Percentiles rank a stretch among this genome's conserved stretches.
phyloP scores from a whole-genome alignment of 92 coral and sea anemone species.

The Phymanthus crucifer region DNA sequence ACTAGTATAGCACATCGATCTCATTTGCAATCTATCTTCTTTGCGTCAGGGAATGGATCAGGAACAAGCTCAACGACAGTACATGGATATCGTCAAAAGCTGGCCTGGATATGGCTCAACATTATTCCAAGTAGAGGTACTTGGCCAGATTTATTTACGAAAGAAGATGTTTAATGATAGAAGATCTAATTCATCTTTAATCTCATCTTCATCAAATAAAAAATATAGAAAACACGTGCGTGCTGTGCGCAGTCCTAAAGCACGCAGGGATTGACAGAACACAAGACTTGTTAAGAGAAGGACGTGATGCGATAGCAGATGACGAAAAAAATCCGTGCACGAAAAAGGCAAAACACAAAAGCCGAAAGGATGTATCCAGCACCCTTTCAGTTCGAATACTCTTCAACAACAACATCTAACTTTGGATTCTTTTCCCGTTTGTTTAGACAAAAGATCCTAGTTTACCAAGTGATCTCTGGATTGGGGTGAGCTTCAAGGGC shows the following conservation, averaged over 20 bases:
- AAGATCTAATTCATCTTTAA: too few relatives aligned
- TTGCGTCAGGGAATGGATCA: slow-evolving; percentile 77
- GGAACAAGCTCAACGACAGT: slow-evolving; percentile 88
- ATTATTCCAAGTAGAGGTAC: slow-evolving; percentile 94
- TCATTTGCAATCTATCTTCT: background rate
- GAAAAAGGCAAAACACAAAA: too few relatives aligned
- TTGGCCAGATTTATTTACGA: background rate
- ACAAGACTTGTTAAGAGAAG: too few relatives aligned
- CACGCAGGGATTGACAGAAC: too few relatives aligned
- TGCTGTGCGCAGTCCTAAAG: too few relatives aligned
- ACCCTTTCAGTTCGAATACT: too few relatives aligned
- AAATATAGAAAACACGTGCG: too few relatives aligned
- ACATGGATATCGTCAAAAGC: slow-evolving; percentile 24
- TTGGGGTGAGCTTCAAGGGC: slow-evolving; percentile 94
- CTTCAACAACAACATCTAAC: background rate
- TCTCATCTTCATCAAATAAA: too few relatives aligned
- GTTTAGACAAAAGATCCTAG: slow-evolving; percentile 84
- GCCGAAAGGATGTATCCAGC: too few relatives aligned
- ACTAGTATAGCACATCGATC: background rate
- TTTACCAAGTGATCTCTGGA: slow-evolving; percentile 85
- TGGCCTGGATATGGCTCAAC: slow-evolving; percentile 89
- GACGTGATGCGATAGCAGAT: too few relatives aligned
- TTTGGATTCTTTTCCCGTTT: background rate
- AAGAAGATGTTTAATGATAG: too few relatives aligned
- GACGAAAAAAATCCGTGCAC: too few relatives aligned